Evolutionary conservation across 2,888 invertebrate genomes (phyloP).

Genomic region (Nemotelus nigrinus): DNA sequence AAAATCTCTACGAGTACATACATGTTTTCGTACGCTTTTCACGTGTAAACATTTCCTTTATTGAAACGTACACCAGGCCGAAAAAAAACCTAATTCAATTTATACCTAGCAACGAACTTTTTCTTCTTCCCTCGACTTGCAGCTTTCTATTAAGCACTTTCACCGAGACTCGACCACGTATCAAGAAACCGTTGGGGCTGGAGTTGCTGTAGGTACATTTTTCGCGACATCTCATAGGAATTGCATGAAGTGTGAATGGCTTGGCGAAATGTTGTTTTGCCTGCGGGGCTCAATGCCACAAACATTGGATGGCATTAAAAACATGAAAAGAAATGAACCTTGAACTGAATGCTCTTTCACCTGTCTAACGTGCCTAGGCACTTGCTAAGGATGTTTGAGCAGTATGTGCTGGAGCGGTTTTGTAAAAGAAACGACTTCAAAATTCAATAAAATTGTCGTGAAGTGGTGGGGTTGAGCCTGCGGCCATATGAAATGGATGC

Average conservation of each 20-base stretch:
- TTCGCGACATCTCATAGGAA: constrained; percentile 43
- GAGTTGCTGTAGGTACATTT: constrained; percentile 16
- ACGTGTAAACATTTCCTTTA: constrained; percentile 15
- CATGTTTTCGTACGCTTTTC: background rate
- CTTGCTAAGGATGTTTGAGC: background rate
- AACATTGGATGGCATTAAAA: constrained; percentile 6
- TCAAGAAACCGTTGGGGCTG: background rate
- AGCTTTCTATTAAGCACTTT: constrained; percentile 6
- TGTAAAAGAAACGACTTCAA: constrained; percentile 15
- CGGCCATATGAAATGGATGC: background rate
- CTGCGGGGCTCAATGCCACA: background rate
- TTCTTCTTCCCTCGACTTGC: background rate
- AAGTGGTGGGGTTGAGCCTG: background rate
- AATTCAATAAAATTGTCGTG: constrained; percentile 35
- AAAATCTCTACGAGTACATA: background rate
- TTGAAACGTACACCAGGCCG: constrained; percentile 10
- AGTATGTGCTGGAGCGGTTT: background rate
- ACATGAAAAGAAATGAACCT: constrained; percentile 38
- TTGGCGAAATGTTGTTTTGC: constrained; percentile 27
- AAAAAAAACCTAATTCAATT: constrained; percentile 28
- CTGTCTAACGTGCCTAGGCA: constrained; percentile 3
- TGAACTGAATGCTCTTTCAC: constrained; percentile 19
- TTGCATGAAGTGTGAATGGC: constrained; percentile 42
- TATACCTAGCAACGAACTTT: constrained; percentile 1
- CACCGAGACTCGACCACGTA: background rate